Base-by-base conservation (phyloP, 2,888 invertebrate genomes). In the Cyrtodaria siliqua region DNA sequence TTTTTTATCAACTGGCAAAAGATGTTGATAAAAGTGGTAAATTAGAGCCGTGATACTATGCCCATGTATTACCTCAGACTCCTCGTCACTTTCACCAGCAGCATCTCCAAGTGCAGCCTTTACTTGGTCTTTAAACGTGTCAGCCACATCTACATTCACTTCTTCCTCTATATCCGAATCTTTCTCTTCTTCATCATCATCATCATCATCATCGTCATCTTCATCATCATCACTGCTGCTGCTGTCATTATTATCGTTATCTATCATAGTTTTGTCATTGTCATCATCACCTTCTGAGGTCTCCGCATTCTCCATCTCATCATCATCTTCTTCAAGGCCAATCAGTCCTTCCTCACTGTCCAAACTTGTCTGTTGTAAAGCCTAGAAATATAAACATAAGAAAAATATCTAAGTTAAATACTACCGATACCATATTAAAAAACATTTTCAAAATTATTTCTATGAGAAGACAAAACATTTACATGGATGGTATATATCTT, bases 121-220 rank as follows among this genome's bases (percentile, higher is more conserved):
- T 2, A 97, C 94, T 0, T 96, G 96, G 90, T 95, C 93, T 84
- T 96, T 94, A 18, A 97, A 92, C 88, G 95, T 95, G 79, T 96
- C 96, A 44, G 95, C 95, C 4, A 95, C 93, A 6, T 92, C 59
- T 38, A 71, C 72, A 27, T 74, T 80, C 0, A 49, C 57, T 44
- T 84, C 85, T 52, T 80, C 80, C 24, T 83, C 84, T 23, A 69
- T 62, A 4, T 63, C 83, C 23, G 79, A 94, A 33, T 94, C 94
- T 20, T 94, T 94, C 1, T 94, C 94, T 14, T 94, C 94, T 0
- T 94, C 47, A 18, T 74, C 76, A 50, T 75, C 73, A 23, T 59
- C 77, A 9, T 74, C 73, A 14, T 69, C 55, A 8, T 49, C 71
- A 24, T 50, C 57, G 33, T 67, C 69, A 9, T 74, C 73, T 16